These are phyloP conservation scores for Dallia pectoralis DNA, from an alignment of 2,797 vertebrate species.

Conservation along the genomic window DNA sequence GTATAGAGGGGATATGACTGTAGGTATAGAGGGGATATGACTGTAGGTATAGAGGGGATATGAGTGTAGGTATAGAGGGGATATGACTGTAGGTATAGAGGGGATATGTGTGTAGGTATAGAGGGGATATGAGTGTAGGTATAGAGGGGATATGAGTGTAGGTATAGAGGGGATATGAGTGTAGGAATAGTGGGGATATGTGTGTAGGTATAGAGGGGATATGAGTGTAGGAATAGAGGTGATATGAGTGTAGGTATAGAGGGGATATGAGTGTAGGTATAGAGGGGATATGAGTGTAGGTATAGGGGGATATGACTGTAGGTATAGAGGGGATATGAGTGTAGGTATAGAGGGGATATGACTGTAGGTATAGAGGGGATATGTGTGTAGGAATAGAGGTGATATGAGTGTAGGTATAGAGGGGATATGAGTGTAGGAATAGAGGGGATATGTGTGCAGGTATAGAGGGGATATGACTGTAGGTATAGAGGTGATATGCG, in stretches of 20 bases:
- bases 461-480: too few species aligned
- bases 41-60: slow-evolving; percentile 52
- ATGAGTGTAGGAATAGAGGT: slow-evolving; percentile 47
- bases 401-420: slow-evolving; percentile 48
- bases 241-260: too few species aligned
- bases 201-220: slow-evolving; percentile 36
- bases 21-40: slow-evolving; percentile 32
- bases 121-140: slow-evolving; percentile 42
- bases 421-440: too few species aligned
- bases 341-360: slow-evolving; percentile 33
- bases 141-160: too few species aligned
- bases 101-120: too few species aligned
- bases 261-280: slow-evolving; percentile 45
- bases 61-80: slow-evolving; percentile 33
- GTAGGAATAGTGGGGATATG: slow-evolving; percentile 54
- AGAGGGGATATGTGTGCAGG: slow-evolving; percentile 41
- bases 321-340: too few species aligned
- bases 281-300: too few species aligned
- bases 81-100: slow-evolving; percentile 47
- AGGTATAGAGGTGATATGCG: slow-evolving; percentile 31
- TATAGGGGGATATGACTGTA: slow-evolving; percentile 38
- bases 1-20: too few species aligned
- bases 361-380: slow-evolving; percentile 50
- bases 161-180: slow-evolving; percentile 33
- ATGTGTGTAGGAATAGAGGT: slow-evolving; percentile 27